Evolutionary conservation across 1,140 invertebrate genomes (phyloP), one percentile per base, ranked within the genome.

Genomic region (Rhopalosiphum padi): DNA sequence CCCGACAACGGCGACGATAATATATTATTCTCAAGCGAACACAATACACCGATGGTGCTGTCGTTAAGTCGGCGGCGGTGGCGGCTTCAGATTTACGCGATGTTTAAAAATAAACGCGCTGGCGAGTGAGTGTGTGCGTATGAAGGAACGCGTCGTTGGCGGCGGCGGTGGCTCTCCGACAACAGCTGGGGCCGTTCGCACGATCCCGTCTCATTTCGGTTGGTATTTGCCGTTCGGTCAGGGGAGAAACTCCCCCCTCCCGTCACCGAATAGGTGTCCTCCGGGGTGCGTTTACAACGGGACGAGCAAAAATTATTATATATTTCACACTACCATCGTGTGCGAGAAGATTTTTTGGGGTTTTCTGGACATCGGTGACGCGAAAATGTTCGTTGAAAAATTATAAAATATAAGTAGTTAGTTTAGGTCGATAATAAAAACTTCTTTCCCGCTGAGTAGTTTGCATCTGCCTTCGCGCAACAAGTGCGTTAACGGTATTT

Each of bases 91-190:
- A 83, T 83, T 83, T 83, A 83, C 82, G 82, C 82, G 21, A 25
- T 41, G 82, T 83, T 83, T 83, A 86, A 86, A 86, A 86, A 86
- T 86, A 86, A 46, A 46, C 85, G 85, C 43, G 11, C 85, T 46
- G 85, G 35, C 35, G n/a, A 23, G 77, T 22, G 77, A 22, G 55
- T 30, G 60, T n/a, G 30, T 68, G 11, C 30, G 60, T 25, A 55
- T 8, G 23, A 15, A 77, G 30, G 30, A 77, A 77, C 60, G 60
- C 60, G 30, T 77, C 60, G 60, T 77, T 30, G 60, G 6, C 60
- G 15, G 30, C 60, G 9, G 23, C 23, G 55, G 9, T 55, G 55
- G 55, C 15, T 60, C 15, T 77, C 60, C n/a, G 60, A 68, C 60
- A 77, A 77, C 60, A 77, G 60, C 60, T 77, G 60, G n/a, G 60